A percentile compares a stretch with the other conserved stretches of the same genome.
Evolutionary conservation across 1,140 invertebrate genomes (phyloP).

Genomic region (Colletes latitarsis): DNA sequence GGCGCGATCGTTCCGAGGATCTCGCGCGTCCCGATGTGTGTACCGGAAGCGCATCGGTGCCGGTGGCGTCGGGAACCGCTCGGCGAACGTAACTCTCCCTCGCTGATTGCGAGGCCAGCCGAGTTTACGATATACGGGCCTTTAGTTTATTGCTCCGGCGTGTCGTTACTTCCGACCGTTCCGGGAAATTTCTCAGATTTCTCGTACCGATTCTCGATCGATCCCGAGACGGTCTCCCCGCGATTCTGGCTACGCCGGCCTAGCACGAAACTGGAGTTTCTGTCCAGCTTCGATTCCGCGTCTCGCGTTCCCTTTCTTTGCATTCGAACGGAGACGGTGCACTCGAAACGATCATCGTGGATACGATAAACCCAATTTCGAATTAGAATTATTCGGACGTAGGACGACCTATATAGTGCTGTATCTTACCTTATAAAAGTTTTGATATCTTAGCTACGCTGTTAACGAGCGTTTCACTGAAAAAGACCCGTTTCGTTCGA

Average conservation of each 20-base stretch:
- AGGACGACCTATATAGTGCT: too few relatives aligned
- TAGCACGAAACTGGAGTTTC: background rate
- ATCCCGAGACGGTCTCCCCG: background rate
- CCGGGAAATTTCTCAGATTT: background rate
- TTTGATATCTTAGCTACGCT: too few relatives aligned
- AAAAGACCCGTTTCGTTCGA: constrained; percentile 5
- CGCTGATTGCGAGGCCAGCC: constrained; percentile 1
- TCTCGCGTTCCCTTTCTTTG: background rate
- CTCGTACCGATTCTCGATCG: background rate
- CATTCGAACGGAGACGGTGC: too few relatives aligned
- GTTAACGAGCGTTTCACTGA: too few relatives aligned
- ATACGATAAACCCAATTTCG: too few relatives aligned
- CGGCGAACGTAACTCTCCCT: constrained; percentile 17
- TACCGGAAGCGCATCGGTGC: constrained; percentile 30
- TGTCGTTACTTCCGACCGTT: constrained; percentile 6
- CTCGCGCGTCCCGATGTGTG: constrained; percentile 11
- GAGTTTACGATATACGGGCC: constrained; percentile 23
- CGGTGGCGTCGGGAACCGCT: background rate
- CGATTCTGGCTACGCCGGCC: background rate
- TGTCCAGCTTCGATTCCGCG: background rate
- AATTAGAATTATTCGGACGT: too few relatives aligned
- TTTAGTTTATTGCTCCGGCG: constrained; percentile 1
- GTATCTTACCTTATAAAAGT: too few relatives aligned
- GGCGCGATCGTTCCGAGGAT: constrained; percentile 31
- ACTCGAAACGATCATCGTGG: too few relatives aligned